Conservation (phyloP, 2,888 invertebrate species). For the Alentia gelatinosa region DNA sequence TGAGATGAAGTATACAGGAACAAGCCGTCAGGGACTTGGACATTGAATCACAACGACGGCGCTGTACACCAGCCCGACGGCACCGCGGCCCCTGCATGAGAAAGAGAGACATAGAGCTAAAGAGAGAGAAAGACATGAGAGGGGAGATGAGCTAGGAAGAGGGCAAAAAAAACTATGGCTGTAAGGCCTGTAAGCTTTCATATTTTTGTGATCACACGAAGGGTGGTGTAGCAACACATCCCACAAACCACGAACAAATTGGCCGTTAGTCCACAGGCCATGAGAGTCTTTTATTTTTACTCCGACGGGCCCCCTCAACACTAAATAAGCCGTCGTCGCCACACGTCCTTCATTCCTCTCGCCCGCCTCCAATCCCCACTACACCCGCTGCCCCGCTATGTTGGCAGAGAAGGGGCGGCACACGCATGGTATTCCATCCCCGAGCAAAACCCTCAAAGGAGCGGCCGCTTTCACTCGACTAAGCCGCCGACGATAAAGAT, state of each 20-base stretch:
- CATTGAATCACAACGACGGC: neutral
- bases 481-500: slow-evolving; percentile 39
- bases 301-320: neutral
- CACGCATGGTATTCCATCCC: neutral
- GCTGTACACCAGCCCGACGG: too few relatives aligned
- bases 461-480: slow-evolving; percentile 26
- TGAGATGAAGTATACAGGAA: slow-evolving; percentile 41
- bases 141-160: too few relatives aligned
- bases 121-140: too few relatives aligned
- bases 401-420: neutral
- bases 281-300: neutral
- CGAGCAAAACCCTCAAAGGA: neutral
- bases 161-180: neutral
- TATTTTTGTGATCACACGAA: slow-evolving; percentile 15
- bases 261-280: neutral
- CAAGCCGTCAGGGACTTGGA: slow-evolving; percentile 2
- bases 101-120: too few relatives aligned
- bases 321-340: neutral
- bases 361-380: neutral
- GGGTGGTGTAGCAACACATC: neutral
- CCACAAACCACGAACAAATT: neutral
- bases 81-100: neutral
- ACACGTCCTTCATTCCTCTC: neutral
- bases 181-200: neutral
- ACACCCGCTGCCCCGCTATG: neutral